These are phyloP conservation scores for Podarcis lilfordi DNA, from an alignment of 2,797 vertebrate species.

Conservation along the genomic window DNA sequence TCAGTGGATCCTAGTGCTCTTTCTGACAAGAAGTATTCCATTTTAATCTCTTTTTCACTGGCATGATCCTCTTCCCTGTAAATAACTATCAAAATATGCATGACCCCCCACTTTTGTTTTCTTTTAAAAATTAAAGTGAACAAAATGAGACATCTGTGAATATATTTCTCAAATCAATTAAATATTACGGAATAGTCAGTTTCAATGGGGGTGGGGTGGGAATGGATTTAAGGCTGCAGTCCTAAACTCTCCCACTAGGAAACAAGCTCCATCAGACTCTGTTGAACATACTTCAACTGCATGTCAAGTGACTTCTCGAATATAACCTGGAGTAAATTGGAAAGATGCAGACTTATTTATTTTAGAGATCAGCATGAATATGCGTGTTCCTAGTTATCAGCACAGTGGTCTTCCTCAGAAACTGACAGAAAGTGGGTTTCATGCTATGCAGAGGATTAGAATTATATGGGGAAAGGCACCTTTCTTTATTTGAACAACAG, in stretches of 20 bases:
- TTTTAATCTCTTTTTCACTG: neutral
- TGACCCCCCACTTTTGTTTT: conserved; percentile 7
- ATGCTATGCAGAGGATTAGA: conserved; percentile 20
- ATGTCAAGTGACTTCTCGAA: neutral
- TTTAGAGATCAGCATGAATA: neutral
- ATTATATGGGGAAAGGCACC: neutral
- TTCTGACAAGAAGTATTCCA: neutral
- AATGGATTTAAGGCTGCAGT: too few relatives aligned
- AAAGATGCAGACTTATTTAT: neutral
- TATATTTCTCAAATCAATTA: neutral
- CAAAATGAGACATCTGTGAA: neutral
- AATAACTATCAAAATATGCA: neutral
- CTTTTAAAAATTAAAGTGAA: conserved; percentile 19
- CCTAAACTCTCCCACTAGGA: too few relatives aligned
- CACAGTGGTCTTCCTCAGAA: neutral
- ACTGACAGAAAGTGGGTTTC: neutral
- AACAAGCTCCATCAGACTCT: neutral
- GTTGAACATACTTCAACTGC: neutral
- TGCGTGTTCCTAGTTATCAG: neutral
- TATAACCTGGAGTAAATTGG: conserved; percentile 18
- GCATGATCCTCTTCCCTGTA: neutral
- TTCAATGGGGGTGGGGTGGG: neutral
- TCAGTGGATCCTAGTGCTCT: neutral
- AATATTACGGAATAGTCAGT: neutral
- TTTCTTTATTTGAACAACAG: neutral